phyloP scores from a whole-genome alignment of 2,888 invertebrate species.

The Himalopsyche anomala region DNA sequence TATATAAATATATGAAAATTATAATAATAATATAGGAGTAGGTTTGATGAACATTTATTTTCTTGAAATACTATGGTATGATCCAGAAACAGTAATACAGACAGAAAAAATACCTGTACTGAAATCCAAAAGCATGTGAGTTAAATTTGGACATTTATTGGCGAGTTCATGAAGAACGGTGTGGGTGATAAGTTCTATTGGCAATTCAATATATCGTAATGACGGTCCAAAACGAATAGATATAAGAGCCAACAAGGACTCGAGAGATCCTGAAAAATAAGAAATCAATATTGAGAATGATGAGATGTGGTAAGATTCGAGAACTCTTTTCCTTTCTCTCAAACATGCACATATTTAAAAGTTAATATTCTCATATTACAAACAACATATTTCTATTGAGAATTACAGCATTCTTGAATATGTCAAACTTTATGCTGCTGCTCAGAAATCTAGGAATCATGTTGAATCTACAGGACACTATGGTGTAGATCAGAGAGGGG shows the following conservation, averaged over 20 bases:
- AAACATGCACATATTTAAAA: no score
- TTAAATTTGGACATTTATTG: constrained; percentile 96
- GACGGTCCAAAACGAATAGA: constrained; percentile 92
- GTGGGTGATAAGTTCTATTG: constrained; percentile 97
- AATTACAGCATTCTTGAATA: no score
- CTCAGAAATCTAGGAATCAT: no score
- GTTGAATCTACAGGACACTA: no score
- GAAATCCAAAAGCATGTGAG: constrained; percentile 97
- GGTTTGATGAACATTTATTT: neutral
- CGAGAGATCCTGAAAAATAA: constrained; percentile 82
- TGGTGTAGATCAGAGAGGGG: no score
- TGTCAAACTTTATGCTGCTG: no score
- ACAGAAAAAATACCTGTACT: constrained; percentile 83
- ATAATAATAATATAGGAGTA: neutral
- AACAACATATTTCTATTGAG: no score
- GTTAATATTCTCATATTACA: no score
- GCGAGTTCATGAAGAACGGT: constrained; percentile 97
- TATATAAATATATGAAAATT: no score
- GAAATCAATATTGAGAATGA: neutral
- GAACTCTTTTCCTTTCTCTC: no score
- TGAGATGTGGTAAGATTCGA: no score
- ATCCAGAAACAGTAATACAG: neutral
- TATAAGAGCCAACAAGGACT: constrained; percentile 91
- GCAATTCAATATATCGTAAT: constrained; percentile 92
- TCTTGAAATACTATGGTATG: neutral